Evolutionary conservation across 2,113 vertebrate species (phyloP), one percentile per base, ranked within the genome.

Genomic region (Sapayoa aenigma): DNA sequence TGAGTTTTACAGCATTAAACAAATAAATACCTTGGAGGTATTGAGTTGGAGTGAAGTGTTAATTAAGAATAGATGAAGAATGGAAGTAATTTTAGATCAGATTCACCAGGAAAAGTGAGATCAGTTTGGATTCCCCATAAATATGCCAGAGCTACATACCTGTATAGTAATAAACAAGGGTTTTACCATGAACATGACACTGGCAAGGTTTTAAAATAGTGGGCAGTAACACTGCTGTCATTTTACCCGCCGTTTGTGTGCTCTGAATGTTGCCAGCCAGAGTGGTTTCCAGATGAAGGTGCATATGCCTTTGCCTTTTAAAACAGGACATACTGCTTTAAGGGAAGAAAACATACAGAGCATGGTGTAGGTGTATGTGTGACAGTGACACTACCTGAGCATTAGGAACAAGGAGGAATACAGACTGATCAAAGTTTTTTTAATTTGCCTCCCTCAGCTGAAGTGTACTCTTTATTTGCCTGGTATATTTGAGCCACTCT

Each of bases 141-240:
- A 55, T 25, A 14, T 22, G n/a, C 9, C 37, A 71, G 37, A 56
- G 12, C 19, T 87, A 19, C 21, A 6, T 31, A 75, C 11, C 46
- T 41, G 9, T 60, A 15, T 2, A 68, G 44, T 41, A 66, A 49
- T 44, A 33, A 84, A 25, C 24, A 65, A 60, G n/a, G 3, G 4
- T 44, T 31, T 89, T 79, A 74, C 30, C 75, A n/a, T 6, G 5
- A 78, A 55, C 0, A 0, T 60, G 27, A 39, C 10, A 22, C 22
- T 55, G 25, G 6, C 66, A 22, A 62, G 27, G 16, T 75, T 92
- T 65, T 72, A 46, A 73, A 85, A 44, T 7, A 47, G 31, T 16
- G 20, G 28, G 18, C 24, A 73, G 9, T 60, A 42, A 58, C 25
- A 39, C 20, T 66, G 44, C 17, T 76, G 56, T 37, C 12, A 27